Conservation (phyloP, 2,888 invertebrate genomes). For the Dicyrtomina minuta region DNA sequence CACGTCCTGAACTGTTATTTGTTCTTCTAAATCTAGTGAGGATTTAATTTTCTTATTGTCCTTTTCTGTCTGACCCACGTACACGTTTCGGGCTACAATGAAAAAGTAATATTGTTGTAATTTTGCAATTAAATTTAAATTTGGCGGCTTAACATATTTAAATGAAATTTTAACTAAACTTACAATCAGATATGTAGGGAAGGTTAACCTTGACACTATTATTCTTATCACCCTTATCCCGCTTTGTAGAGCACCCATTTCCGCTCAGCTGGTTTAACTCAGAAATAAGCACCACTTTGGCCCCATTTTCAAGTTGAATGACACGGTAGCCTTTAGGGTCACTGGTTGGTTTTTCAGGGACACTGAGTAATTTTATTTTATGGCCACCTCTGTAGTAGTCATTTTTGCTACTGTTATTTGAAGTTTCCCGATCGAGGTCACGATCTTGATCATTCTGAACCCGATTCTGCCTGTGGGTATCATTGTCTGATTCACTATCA, state of each 20-base stretch:
- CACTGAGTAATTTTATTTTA: background rate
- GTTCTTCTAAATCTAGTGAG: background rate
- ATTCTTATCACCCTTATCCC: background rate
- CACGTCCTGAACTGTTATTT: background rate
- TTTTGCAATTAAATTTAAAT: background rate
- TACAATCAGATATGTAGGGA: slow-evolving; percentile 30
- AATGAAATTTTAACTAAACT: background rate
- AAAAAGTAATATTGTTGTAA: background rate
- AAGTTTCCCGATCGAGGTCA: no score
- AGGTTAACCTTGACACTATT: background rate
- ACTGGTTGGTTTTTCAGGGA: slow-evolving; percentile 14
- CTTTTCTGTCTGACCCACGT: slow-evolving; percentile 14
- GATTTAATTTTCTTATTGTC: background rate
- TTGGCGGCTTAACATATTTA: background rate
- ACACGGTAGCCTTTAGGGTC: slow-evolving; percentile 23
- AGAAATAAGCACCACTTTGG: slow-evolving; percentile 12
- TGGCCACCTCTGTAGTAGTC: no score
- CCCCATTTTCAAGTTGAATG: slow-evolving; percentile 13
- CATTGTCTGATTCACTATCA: no score
- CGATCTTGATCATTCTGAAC: no score
- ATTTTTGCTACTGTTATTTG: no score
- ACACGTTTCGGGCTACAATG: slow-evolving; percentile 12
- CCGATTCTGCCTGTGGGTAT: no score
- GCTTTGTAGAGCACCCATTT: background rate
- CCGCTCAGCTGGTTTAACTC: background rate